Percentiles rank a stretch among this genome's conserved stretches.
Conservation (phyloP, 1,140 invertebrate genomes). For the Sarcophaga bullata region DNA sequence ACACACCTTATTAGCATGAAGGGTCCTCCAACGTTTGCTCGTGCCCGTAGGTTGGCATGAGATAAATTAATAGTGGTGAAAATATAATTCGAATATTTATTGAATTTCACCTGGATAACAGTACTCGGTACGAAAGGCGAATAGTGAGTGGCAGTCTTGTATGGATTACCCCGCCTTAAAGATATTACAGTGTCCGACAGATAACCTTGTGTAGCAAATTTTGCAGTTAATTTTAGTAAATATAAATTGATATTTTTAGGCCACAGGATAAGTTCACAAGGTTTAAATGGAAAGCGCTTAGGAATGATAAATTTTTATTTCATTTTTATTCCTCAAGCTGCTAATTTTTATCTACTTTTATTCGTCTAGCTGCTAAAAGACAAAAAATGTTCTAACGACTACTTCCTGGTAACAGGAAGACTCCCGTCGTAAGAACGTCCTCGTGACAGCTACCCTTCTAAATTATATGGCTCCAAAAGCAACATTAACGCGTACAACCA, state of each 20-base stretch:
- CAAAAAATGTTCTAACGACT: conserved; percentile 48
- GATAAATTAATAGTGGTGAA: too few relatives aligned
- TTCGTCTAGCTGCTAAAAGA: not conserved
- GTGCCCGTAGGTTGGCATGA: not conserved
- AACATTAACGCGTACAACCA: conserved; percentile 15
- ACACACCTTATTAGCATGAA: not conserved
- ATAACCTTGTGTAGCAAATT: not conserved
- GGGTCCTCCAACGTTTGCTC: not conserved
- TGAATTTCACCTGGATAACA: too few relatives aligned
- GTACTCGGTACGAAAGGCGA: too few relatives aligned
- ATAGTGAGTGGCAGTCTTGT: too few relatives aligned
- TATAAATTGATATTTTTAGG: conserved; percentile 5
- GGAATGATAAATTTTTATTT: conserved; percentile 40
- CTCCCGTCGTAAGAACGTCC: conserved; percentile 50
- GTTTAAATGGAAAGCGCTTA: not conserved
- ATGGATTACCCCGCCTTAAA: too few relatives aligned
- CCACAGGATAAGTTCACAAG: not conserved
- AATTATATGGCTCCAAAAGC: conserved; percentile 22
- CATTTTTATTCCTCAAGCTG: conserved; percentile 13
- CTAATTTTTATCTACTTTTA: not conserved
- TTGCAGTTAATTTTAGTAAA: conserved; percentile 19
- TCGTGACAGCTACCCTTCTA: conserved; percentile 48
- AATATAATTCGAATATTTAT: too few relatives aligned
- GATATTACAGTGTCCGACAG: too few relatives aligned
- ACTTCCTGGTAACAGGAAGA: conserved; percentile 38